phyloP scores from a whole-genome alignment of 2,797 vertebrate genomes.

The Leptoclinus maculatus region DNA sequence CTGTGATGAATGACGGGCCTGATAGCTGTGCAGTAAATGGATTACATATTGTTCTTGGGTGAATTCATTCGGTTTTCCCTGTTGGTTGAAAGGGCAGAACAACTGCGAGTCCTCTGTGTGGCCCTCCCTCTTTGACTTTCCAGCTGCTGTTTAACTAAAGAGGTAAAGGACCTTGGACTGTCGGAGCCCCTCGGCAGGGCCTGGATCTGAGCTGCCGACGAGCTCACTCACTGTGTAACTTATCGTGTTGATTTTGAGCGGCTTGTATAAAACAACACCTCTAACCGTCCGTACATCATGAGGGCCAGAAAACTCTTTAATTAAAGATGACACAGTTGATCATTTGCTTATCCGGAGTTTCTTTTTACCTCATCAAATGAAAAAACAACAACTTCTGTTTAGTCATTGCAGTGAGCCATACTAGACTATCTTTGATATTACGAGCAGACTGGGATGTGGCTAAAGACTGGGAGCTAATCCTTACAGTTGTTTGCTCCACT shows the following conservation, averaged over 20 bases:
- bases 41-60: background rate
- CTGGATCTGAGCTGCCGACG: slow-evolving; percentile 20
- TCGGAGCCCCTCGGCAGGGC: slow-evolving; percentile 41
- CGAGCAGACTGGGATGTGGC: slow-evolving; percentile 8
- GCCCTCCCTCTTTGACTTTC: slow-evolving; percentile 30
- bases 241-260: slow-evolving; percentile 19
- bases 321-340: background rate
- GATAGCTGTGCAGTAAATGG: slow-evolving; percentile 1
- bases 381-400: background rate
- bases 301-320: slow-evolving; percentile 6
- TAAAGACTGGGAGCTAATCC: background rate
- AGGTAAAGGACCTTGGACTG: slow-evolving; percentile 77
- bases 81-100: slow-evolving; percentile 36
- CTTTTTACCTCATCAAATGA: background rate
- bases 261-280: slow-evolving; percentile 41
- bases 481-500: slow-evolving; percentile 29
- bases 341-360: background rate
- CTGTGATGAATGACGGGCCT: slow-evolving; percentile 1
- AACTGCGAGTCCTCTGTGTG: slow-evolving; percentile 26
- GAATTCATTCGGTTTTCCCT: slow-evolving; percentile 37
- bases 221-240: slow-evolving; percentile 3
- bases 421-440: background rate
- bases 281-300: slow-evolving; percentile 27
- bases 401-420: background rate
- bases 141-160: slow-evolving; percentile 80